A percentile compares a stretch with the other conserved stretches of the same genome.
These are phyloP conservation scores for Aythya baeri DNA, from an alignment of 2,113 vertebrate species.

Conservation along the genomic window DNA sequence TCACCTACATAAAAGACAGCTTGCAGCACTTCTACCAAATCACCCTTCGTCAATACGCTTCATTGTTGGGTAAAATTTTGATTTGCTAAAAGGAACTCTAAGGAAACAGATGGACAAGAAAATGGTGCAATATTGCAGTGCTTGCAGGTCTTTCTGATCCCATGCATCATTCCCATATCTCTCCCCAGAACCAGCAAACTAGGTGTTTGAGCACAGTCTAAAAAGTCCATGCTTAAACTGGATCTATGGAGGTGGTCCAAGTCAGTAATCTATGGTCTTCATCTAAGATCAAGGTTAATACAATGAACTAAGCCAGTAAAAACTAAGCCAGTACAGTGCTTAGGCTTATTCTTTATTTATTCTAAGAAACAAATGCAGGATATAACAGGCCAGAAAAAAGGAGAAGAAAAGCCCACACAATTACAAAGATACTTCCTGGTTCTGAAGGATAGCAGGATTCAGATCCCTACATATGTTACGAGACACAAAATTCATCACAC, in stretches of 20 bases:
- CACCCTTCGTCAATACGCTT: not conserved
- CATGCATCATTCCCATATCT: not conserved
- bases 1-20: not conserved
- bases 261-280: not conserved
- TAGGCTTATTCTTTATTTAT: not conserved
- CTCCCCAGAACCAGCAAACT: not conserved
- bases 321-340: not conserved
- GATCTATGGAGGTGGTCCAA: not conserved
- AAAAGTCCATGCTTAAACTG: not conserved
- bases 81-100: not conserved
- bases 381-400: not conserved
- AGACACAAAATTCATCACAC: not conserved
- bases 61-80: not conserved
- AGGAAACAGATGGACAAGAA: not conserved
- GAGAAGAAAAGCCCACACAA: not conserved
- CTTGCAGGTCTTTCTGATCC: not conserved
- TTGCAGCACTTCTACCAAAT: not conserved
- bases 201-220: not conserved
- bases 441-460: not conserved
- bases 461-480: not conserved
- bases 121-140: not conserved
- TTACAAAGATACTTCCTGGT: not conserved
- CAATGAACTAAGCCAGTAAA: not conserved
- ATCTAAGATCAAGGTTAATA: not conserved
- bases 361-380: not conserved